Percentiles rank a stretch among this genome's conserved stretches.
These are phyloP conservation scores for Micoletzkya japonica DNA, from an alignment of 2,888 invertebrate species.

Conservation along the genomic window DNA sequence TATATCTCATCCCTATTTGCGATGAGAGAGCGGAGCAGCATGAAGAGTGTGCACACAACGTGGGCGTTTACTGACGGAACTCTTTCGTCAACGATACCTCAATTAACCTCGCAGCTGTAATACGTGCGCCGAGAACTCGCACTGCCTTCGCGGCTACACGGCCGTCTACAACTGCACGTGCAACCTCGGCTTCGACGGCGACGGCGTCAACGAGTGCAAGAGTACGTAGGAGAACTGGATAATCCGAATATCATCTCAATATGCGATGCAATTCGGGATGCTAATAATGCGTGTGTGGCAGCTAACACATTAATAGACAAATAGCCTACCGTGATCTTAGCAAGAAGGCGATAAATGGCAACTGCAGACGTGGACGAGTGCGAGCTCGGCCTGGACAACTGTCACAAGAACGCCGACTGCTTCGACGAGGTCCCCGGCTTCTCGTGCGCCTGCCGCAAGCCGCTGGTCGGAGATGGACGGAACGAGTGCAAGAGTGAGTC, in stretches of 20 bases:
- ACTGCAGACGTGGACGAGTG: constrained; percentile 90
- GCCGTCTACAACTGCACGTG: constrained; percentile 26
- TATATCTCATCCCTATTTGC: too few species aligned
- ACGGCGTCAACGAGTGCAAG: constrained; percentile 14
- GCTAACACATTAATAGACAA: neutral
- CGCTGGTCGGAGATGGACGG: constrained; percentile 47
- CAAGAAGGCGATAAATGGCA: too few species aligned
- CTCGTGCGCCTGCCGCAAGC: constrained; percentile 53
- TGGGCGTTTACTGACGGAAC: too few species aligned
- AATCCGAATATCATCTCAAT: constrained; percentile 23
- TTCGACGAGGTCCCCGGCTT: constrained; percentile 79
- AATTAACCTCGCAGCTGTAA: constrained; percentile 4
- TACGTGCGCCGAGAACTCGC: constrained; percentile 8
- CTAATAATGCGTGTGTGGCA: constrained; percentile 19
- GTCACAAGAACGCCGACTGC: constrained; percentile 81
- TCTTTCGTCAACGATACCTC: too few species aligned
- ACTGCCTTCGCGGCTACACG: constrained; percentile 16
- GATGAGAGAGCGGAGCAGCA: too few species aligned
- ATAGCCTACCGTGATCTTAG: too few species aligned
- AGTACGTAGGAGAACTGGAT: neutral
- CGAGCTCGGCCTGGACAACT: constrained; percentile 69
- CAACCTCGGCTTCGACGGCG: constrained; percentile 26
- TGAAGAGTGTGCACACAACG: too few species aligned
- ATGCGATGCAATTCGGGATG: constrained; percentile 24
- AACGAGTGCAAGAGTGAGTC: constrained; percentile 37